phyloP scores from a whole-genome alignment of 2,113 vertebrate species.

The Bubo bubo region DNA sequence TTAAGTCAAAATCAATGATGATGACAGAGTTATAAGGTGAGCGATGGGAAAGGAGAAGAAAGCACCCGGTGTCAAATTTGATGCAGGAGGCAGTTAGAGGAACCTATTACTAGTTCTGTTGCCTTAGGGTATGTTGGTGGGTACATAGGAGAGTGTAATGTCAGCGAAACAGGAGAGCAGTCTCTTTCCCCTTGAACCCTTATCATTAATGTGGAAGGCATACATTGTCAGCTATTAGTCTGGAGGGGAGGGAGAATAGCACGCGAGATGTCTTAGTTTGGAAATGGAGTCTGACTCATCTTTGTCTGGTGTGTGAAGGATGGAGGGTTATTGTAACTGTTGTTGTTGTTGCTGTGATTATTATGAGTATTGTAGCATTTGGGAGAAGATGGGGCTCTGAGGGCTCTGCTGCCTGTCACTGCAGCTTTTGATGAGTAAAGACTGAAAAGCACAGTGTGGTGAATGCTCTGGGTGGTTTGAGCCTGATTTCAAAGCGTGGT shows the following conservation, averaged over 20 bases:
- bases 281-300: constrained; percentile 36
- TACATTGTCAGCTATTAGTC: constrained; percentile 64
- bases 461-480: not conserved
- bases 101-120: constrained; percentile 63
- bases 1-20: constrained; percentile 73
- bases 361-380: not conserved
- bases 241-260: constrained; percentile 27
- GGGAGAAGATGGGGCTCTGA: constrained; percentile 3
- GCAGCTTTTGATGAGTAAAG: not conserved
- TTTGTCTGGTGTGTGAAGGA: not conserved
- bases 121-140: constrained; percentile 68
- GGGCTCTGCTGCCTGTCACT: not conserved
- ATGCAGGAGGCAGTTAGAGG: constrained; percentile 70
- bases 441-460: fast-evolving
- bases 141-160: constrained; percentile 50
- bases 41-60: constrained; percentile 65
- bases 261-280: constrained; percentile 50
- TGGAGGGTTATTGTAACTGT: not conserved
- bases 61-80: constrained; percentile 63
- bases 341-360: constrained; percentile 21
- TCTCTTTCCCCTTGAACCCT: constrained; percentile 52
- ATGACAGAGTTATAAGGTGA: constrained; percentile 66
- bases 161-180: constrained; percentile 53
- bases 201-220: constrained; percentile 69
- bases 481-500: fast-evolving